Conservation (phyloP, 2,113 vertebrate species). For the Quiscalus mexicanus region DNA sequence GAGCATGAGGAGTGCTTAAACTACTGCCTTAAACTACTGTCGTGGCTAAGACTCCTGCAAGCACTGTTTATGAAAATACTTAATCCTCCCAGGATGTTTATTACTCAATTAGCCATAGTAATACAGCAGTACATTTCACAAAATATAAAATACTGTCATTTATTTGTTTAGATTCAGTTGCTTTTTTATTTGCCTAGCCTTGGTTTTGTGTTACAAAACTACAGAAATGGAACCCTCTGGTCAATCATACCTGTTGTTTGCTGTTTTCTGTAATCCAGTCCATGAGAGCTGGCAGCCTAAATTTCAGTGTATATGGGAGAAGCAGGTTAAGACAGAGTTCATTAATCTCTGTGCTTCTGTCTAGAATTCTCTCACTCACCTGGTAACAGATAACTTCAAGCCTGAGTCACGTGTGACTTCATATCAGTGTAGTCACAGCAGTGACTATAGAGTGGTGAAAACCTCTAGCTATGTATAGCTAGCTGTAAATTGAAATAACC, state of each 20-base stretch:
- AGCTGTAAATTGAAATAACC: neutral
- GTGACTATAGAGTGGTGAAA: neutral
- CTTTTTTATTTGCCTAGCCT: neutral
- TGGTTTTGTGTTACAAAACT: neutral
- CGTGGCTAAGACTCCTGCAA: neutral
- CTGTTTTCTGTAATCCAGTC: neutral
- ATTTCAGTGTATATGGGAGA: neutral
- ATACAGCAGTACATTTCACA: neutral
- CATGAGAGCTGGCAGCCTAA: neutral
- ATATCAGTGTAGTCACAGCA: neutral
- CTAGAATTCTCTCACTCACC: neutral
- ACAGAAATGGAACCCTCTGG: neutral
- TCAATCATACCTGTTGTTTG: neutral
- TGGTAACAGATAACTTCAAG: neutral
- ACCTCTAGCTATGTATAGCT: neutral
- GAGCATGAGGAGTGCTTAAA: neutral
- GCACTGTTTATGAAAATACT: constrained; percentile 1
- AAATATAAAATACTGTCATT: neutral
- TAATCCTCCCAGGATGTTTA: neutral
- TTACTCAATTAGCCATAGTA: neutral
- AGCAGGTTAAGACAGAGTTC: neutral
- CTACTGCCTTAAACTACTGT: neutral
- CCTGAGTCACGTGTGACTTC: neutral
- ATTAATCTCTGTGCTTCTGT: neutral
- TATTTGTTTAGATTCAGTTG: neutral